A percentile compares a stretch with the other conserved stretches of the same genome.
Evolutionary conservation across 2,888 invertebrate species (phyloP).

Genomic region (Perdita meconis): DNA sequence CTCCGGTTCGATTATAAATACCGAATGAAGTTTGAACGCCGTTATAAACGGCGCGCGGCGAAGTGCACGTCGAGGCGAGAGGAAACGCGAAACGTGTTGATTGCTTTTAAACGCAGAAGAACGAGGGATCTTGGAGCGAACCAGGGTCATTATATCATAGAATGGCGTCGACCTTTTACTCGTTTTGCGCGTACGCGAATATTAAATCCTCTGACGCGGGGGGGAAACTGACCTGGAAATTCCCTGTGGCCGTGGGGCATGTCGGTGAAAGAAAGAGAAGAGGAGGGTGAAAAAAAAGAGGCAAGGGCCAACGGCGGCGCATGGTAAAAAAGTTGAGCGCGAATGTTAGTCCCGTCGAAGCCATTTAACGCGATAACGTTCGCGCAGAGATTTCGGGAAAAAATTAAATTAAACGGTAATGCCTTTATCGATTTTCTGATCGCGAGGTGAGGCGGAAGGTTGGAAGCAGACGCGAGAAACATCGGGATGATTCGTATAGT

Average conservation of each 20-base stretch:
- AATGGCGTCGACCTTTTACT: background rate
- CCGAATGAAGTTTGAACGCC: too few species aligned
- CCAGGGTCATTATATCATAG: background rate
- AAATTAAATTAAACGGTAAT: background rate
- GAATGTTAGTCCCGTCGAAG: background rate
- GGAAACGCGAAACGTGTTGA: background rate
- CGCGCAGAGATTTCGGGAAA: background rate
- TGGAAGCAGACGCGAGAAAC: too few species aligned
- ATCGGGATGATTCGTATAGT: background rate
- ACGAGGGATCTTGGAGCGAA: background rate
- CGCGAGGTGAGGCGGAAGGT: background rate
- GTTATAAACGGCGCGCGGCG: too few species aligned
- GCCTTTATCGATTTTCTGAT: background rate
- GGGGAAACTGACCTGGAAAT: too few species aligned
- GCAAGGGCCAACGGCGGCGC: too few species aligned
- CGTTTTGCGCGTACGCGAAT: background rate
- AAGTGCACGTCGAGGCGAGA: too few species aligned
- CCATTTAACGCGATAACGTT: background rate
- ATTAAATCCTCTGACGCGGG: background rate
- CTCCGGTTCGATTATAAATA: too few species aligned
- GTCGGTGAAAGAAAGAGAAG: too few species aligned
- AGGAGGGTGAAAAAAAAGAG: background rate
- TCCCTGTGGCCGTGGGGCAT: too few species aligned
- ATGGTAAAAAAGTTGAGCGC: constrained; percentile 7
- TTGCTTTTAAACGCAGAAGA: background rate